Base-by-base conservation (phyloP, 2,113 vertebrate genomes). In the Amblyopsis rosae region DNA sequence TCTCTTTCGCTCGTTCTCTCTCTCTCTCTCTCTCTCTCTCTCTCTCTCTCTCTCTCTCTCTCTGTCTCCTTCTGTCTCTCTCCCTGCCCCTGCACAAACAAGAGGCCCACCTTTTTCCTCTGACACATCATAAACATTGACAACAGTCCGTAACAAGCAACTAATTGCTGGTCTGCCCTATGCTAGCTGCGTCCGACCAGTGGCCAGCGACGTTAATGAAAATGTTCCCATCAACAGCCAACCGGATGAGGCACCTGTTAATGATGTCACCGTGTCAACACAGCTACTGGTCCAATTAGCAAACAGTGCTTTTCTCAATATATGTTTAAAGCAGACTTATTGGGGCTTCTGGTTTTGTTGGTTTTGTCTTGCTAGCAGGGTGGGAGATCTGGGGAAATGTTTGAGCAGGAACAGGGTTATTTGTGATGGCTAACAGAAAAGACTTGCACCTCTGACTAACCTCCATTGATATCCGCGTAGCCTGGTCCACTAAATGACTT, bases 201-300 rank as follows among this genome's bases (percentile, higher is more conserved):
- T 73, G 67, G 69, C 48, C 48, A 6, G 46, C 50, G 47, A 5
- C 41, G 45, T 80, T 80, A 81, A 87, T 89, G 79, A 71, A 87
- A 88, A 82, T 77, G 67, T 87, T 87, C 82, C 82, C 84, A 82
- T 82, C 81, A 79, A 53, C 76, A 17, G 67, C 59, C 65, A 26
- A 79, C 82, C 75, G 81, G 81, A 86, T 60, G 70, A 89, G 74
- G 80, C 86, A 91, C 90, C 90, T 90, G 88, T 87, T 88, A 88
- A 90, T 87, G 85, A 90, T 90, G 88, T 86, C 83, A 90, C 81
- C 49, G 60, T 58, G 73, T 82, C 79, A 56, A 83, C 81, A 82
- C 71, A 19, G 82, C 86, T 89, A 86, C 86, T 47, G 80, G 45
- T 70, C 76, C 82, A 88, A 86, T 90, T 88, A 88, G 82, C 69